A percentile compares a stretch with the other conserved stretches of the same genome.
phyloP scores from a whole-genome alignment of 2,113 vertebrate species.

The Cygnus atratus region DNA sequence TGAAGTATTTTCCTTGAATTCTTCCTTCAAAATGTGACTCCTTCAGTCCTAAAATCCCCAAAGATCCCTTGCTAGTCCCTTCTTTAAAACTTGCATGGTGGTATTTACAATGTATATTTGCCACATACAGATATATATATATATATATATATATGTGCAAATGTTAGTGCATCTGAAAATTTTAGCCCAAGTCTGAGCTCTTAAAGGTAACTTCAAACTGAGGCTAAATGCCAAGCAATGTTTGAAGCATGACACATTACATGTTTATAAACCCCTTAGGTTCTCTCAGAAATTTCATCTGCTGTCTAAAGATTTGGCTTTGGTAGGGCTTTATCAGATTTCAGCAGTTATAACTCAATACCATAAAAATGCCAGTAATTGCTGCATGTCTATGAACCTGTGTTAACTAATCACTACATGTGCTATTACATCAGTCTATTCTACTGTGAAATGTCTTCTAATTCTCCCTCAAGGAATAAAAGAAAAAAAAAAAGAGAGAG shows the following conservation, averaged over 20 bases:
- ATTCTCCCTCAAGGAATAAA: neutral
- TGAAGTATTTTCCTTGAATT: neutral
- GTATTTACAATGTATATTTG: neutral
- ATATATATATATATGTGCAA: neutral
- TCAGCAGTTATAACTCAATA: neutral
- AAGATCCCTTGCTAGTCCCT: neutral
- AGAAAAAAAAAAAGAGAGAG: neutral
- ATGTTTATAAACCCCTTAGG: neutral
- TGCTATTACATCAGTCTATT: neutral
- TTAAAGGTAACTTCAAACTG: neutral
- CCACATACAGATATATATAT: neutral
- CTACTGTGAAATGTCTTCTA: neutral
- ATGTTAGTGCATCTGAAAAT: neutral
- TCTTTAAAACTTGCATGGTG: neutral
- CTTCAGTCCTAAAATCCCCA: neutral
- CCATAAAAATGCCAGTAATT: constrained; percentile 22
- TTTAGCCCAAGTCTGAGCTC: neutral
- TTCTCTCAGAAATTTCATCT: neutral
- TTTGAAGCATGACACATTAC: neutral
- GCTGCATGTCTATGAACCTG: neutral
- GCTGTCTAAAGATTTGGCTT: neutral
- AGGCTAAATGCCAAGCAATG: neutral
- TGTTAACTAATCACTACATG: neutral
- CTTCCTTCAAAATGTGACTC: neutral
- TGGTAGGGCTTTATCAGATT: neutral